Evolutionary conservation across 2,888 invertebrate genomes (phyloP).

Genomic region (Archips xylosteana): DNA sequence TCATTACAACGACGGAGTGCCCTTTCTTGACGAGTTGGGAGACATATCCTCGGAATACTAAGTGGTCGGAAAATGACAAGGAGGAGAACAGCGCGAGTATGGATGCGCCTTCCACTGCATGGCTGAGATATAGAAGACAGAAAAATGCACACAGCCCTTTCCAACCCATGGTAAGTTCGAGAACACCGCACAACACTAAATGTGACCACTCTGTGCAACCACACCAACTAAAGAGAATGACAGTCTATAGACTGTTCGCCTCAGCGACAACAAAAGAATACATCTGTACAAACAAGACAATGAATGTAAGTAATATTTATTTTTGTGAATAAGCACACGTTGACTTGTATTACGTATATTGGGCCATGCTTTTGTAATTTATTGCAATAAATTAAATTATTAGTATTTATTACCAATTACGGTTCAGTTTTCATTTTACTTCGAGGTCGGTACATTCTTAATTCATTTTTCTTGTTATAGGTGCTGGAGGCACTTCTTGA

Average conservation of each 20-base stretch:
- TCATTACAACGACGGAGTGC: slow-evolving; percentile 75
- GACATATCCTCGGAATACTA: slow-evolving; percentile 72
- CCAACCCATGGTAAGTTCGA: slow-evolving; percentile 52
- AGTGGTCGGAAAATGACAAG: slow-evolving; percentile 74
- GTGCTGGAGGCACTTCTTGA: too few species aligned
- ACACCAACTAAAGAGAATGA: slow-evolving; percentile 50
- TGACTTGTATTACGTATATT: slow-evolving; percentile 2
- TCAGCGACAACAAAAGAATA: slow-evolving; percentile 23
- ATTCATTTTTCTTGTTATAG: too few species aligned
- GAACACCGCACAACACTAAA: slow-evolving; percentile 43
- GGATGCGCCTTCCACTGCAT: slow-evolving; percentile 59
- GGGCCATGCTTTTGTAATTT: slow-evolving; percentile 25
- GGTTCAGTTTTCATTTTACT: too few species aligned
- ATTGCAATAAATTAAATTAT: background rate
- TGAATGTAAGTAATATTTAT: slow-evolving; percentile 45
- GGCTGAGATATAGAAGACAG: slow-evolving; percentile 49
- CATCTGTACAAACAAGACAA: slow-evolving; percentile 60
- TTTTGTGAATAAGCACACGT: slow-evolving; percentile 27
- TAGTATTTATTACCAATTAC: background rate
- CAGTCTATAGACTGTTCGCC: background rate
- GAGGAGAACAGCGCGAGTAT: slow-evolving; percentile 76
- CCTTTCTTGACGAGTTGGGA: slow-evolving; percentile 67
- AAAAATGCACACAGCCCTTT: slow-evolving; percentile 52
- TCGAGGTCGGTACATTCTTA: too few species aligned
- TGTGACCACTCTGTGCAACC: slow-evolving; percentile 47